These are phyloP conservation scores for Geotria australis DNA, from an alignment of 2,797 vertebrate genomes.

Conservation along the genomic window DNA sequence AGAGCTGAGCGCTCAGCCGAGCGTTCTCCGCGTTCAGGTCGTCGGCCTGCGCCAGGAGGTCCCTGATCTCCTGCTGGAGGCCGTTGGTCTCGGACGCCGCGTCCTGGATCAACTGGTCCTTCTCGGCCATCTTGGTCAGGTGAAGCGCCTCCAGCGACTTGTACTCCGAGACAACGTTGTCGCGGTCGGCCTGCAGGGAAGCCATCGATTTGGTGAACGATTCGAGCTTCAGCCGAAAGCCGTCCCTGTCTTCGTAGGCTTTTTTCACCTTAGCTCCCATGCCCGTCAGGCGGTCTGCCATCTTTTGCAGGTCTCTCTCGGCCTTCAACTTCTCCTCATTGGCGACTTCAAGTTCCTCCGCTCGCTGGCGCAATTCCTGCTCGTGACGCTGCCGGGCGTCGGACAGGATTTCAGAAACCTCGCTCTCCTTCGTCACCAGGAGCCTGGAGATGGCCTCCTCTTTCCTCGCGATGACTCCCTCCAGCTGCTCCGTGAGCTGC, in stretches of 20 bases:
- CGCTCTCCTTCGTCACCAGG: conserved; percentile 49
- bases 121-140: conserved; percentile 35
- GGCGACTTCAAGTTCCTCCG: conserved; percentile 15
- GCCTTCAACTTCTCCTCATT: conserved; percentile 22
- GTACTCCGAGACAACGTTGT: conserved; percentile 39
- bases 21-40: conserved; percentile 73
- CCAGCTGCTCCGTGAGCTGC: conserved; percentile 27
- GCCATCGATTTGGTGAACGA: conserved; percentile 72
- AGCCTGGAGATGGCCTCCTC: conserved; percentile 47
- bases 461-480: conserved; percentile 32
- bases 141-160: conserved; percentile 64
- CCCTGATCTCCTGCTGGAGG: conserved; percentile 51
- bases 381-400: conserved; percentile 34
- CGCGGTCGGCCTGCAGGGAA: conserved; percentile 73
- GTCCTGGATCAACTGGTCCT: conserved; percentile 71
- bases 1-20: conserved; percentile 48
- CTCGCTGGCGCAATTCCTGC: conserved; percentile 25
- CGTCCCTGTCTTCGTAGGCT: conserved; percentile 24
- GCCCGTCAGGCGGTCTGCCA: conserved; percentile 13
- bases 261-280: conserved; percentile 21
- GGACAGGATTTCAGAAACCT: conserved; percentile 24
- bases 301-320: conserved; percentile 26
- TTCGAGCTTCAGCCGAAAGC: conserved; percentile 32
- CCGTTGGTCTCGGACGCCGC: conserved; percentile 63
- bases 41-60: conserved; percentile 35